Evolutionary conservation across 2,888 invertebrate genomes (phyloP), one percentile per base, ranked within the genome.

Genomic region (Dolichopus griseipennis): DNA sequence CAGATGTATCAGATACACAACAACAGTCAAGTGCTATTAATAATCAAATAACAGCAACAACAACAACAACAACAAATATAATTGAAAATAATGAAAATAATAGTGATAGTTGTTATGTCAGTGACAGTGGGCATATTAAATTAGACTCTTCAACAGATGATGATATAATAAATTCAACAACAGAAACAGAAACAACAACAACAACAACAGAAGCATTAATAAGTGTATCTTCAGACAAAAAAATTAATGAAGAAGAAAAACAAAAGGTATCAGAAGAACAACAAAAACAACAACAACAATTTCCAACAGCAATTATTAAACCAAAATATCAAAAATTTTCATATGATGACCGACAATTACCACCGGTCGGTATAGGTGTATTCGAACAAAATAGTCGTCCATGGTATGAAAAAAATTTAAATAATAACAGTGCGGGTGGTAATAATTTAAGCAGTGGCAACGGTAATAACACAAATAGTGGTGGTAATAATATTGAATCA

Each of bases 261-360:
- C 5, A 41, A 41, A 1, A 12, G 15, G 41, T 8, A 37, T 8
- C 10, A 37, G 37, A 37, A 8, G 37, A 27, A 37, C 9, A 37
- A 61, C n/a, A n/a, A n/a, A n/a, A n/a, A n/a, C 63, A 67, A 72
- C 27, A 72, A 65, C 70, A 72, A 27, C 71, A 67, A 64, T 68
- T 73, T 67, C 73, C 75, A 68, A 74, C 75, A n/a, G 74, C 75
- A 21, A 72, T 75, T 66, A 73, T 75, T 10, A 75, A 74, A 70
- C 75, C 76, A 2, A 79, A 78, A 72, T 79, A 78, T 72, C 76
- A 78, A 69, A 78, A 76, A 68, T 73, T 75, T 62, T 77, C 79
- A 67, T 78, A 76, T 69, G 80, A 80, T 69, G 80, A 80, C 63
- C 77, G 79, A 27, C 78, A 79, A 71, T 70, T 80, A 68, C 78